phyloP scores from a whole-genome alignment of 1,140 invertebrate species.

The Globodera rostochiensis region DNA sequence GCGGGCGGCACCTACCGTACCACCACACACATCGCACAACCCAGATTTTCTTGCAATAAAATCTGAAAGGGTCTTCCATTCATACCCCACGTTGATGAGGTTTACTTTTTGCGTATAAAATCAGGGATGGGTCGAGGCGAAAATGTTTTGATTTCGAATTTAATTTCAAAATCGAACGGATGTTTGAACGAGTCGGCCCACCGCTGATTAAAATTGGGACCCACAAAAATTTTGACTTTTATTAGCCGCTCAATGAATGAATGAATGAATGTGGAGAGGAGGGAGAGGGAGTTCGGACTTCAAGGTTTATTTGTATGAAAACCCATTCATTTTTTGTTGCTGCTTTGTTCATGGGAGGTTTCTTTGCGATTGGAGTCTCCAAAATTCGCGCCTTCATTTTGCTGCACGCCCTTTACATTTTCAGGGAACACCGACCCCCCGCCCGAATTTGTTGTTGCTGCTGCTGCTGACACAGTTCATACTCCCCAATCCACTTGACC shows the following conservation, averaged over 20 bases:
- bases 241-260: not conserved
- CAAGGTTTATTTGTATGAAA: not conserved
- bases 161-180: not conserved
- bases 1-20: no score
- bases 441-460: not conserved
- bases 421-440: not conserved
- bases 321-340: not conserved
- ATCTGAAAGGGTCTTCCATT: not conserved
- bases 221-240: not conserved
- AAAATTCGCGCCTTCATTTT: not conserved
- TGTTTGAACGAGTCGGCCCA: not conserved
- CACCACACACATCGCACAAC: not conserved
- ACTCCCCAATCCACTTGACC: no score
- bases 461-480: no score
- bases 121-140: not conserved
- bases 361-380: not conserved
- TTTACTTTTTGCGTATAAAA: not conserved
- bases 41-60: not conserved
- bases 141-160: no score
- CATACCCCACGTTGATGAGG: not conserved
- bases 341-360: no score
- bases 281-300: not conserved
- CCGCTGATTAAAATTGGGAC: not conserved
- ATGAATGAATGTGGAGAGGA: not conserved
- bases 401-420: not conserved